A percentile compares a stretch with the other conserved stretches of the same genome.
Conservation (phyloP, 2,113 vertebrate genomes). For the Gymnogyps californianus region DNA sequence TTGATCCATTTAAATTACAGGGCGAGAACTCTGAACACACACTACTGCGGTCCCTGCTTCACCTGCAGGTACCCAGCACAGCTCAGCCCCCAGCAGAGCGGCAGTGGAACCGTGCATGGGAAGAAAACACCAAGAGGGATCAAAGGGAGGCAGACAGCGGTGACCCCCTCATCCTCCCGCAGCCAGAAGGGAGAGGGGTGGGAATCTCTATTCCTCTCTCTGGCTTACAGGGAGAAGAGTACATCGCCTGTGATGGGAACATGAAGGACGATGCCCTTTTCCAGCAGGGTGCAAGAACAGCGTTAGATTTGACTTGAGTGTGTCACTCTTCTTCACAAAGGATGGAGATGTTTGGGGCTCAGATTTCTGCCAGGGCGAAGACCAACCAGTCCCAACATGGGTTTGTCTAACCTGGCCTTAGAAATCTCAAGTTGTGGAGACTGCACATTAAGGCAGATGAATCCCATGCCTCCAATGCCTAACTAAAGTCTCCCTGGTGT, state of each 20-base stretch:
- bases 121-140: background rate
- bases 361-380: background rate
- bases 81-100: background rate
- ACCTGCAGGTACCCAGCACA: background rate
- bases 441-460: background rate
- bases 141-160: background rate
- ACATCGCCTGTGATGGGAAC: background rate
- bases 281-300: background rate
- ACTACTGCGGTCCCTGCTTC: background rate
- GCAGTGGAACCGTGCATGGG: rapidly evolving
- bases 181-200: background rate
- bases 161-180: rapidly evolving
- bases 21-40: background rate
- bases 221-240: background rate
- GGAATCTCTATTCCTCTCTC: background rate
- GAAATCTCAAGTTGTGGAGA: background rate
- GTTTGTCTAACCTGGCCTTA: background rate
- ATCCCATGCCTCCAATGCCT: background rate
- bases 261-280: background rate
- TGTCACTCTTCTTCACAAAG: background rate
- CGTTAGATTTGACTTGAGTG: rapidly evolving
- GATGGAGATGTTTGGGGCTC: background rate
- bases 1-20: background rate
- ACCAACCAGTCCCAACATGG: background rate
- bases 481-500: background rate